These are phyloP conservation scores for Caenorhabditis sp. DNA, from an alignment of 2,888 invertebrate species.

Conservation along the genomic window DNA sequence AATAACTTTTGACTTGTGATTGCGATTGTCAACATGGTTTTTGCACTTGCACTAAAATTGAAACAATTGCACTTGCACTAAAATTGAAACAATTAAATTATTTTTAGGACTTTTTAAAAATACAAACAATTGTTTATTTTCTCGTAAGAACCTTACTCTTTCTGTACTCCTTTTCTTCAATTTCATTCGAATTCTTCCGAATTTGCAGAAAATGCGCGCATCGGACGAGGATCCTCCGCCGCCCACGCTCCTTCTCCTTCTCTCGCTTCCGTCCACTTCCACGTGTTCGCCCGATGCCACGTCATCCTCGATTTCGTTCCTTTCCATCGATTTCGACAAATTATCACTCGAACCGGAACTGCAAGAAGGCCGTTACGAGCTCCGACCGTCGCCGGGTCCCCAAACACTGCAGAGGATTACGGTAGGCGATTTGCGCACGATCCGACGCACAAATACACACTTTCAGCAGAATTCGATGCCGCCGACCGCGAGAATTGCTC, in stretches of 20 bases:
- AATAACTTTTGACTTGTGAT: no score
- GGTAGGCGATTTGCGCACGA: slow-evolving; percentile 9
- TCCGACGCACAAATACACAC: not conserved
- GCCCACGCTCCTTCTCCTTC: no score
- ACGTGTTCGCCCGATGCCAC: slow-evolving; percentile 10
- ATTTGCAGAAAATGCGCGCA: no score
- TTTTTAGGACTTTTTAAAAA: no score
- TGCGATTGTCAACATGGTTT: no score
- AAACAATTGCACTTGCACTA: no score
- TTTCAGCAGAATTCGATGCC: slow-evolving; percentile 15
- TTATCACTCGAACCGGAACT: slow-evolving; percentile 31
- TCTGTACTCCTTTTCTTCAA: not conserved
- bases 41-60: no score
- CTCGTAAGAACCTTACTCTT: no score
- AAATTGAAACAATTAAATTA: no score
- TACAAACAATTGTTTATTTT: no score
- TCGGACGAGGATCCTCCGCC: slow-evolving; percentile 26
- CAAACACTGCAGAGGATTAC: slow-evolving; percentile 37
- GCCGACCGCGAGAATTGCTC: slow-evolving; percentile 10
- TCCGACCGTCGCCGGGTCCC: slow-evolving; percentile 24
- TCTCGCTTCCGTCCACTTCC: slow-evolving; percentile 22
- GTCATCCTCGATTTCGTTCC: slow-evolving; percentile 7
- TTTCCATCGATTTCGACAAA: slow-evolving; percentile 39
- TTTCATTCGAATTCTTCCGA: slow-evolving; percentile 15
- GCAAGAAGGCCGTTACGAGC: slow-evolving; percentile 26